Evolutionary conservation across 2,797 vertebrate species (phyloP), one percentile per base, ranked within the genome.

Genomic region (Eulemur coronatus): DNA sequence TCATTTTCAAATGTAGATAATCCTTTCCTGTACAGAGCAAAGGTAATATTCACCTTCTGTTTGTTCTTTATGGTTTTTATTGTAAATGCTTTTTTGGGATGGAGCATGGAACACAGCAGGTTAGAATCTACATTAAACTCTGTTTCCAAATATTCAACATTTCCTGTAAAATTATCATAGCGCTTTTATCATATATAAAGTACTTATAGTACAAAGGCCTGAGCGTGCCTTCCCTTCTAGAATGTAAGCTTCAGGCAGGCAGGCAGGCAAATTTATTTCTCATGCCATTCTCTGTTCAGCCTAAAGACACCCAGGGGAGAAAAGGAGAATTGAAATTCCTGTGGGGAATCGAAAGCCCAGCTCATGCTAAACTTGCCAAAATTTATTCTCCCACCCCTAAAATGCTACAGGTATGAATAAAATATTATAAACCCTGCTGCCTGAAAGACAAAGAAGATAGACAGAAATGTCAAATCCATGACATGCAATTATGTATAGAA

Each of bases 391-490:
- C 30, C 20, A 48, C 26, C 67, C 65, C 55, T 84, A 81, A 92
- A 96, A 94, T 84, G 61, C 52, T 94, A 14, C 35, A 87, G 30
- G 70, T 88, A 89, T 76, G 57, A 97, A 91, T 87, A 89, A 95
- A 96, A 97, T 95, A 92, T 41, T 94, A 59, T 91, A 94, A 92
- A 89, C 52, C 22, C 5, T 75, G 65, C 24, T 80, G 50, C 24
- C 91, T 96, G 57, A 87, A 95, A 92, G 73, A 95, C 79, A 95
- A 78, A 67, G 57, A 55, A 24, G 48, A 65, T 35, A 91, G 70
- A 55, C 65, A 95, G 88, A 92, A 97, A 96, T 95, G 89, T 79
- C 79, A 92, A 96, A 86, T 84, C 80, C 76, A 75, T 91, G 73
- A 91, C 80, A 92, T 65, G 50, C 43, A 95, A 88, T 95, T 96